Percentiles rank a stretch among this genome's conserved stretches.
Conservation (phyloP, 2,113 vertebrate genomes). For the Zosterops pallidus region DNA sequence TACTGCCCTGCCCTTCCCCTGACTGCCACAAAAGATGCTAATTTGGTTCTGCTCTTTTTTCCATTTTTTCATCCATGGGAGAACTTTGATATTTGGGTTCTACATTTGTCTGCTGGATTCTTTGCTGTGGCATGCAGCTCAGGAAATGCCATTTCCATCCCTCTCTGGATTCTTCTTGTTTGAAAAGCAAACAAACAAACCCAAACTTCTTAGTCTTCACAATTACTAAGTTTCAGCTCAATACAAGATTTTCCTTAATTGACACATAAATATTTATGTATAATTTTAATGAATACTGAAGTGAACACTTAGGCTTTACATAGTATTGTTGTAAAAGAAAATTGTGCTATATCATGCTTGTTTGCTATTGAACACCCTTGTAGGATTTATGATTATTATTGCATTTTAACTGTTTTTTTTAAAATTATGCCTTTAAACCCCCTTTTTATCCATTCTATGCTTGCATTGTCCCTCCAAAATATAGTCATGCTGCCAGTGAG, state of each 20-base stretch:
- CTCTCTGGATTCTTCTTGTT: background rate
- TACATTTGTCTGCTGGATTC: background rate
- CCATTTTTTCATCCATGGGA: background rate
- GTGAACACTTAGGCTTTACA: background rate
- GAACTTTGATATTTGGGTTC: background rate
- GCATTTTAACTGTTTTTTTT: background rate
- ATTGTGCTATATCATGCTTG: background rate
- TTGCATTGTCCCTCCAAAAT: background rate
- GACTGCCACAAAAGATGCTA: background rate
- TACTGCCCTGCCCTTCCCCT: background rate
- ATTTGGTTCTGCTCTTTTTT: background rate
- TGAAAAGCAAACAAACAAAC: background rate
- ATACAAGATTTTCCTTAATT: background rate
- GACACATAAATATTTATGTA: background rate
- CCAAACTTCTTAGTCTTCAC: background rate
- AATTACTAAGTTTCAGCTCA: background rate
- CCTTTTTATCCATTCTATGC: background rate
- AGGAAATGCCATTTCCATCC: background rate
- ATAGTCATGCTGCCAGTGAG: background rate
- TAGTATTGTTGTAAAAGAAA: background rate
- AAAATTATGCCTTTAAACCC: background rate
- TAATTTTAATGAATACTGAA: background rate
- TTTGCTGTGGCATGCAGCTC: background rate
- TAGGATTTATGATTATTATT: background rate
- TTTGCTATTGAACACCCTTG: background rate